A percentile compares a stretch with the other conserved stretches of the same genome.
These are phyloP conservation scores for Chaetops frenatus DNA, from an alignment of 2,113 vertebrate genomes.

Conservation along the genomic window DNA sequence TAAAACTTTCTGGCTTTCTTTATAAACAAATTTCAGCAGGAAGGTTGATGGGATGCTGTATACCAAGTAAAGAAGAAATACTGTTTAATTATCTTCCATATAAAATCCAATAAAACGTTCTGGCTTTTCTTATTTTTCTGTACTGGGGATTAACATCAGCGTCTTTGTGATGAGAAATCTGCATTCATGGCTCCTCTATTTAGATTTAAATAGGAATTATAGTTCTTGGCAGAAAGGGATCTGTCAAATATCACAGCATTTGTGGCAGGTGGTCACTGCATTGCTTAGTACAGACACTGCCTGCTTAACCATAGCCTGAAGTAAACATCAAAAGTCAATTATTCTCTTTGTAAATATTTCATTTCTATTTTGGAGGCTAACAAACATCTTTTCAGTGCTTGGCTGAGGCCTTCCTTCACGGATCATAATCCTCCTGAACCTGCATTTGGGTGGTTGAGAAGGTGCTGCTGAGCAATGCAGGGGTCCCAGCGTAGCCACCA, in stretches of 20 bases:
- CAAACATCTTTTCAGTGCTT: conserved; percentile 22
- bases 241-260: conserved; percentile 58
- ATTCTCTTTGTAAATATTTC: conserved; percentile 62
- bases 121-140: conserved; percentile 63
- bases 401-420: neutral
- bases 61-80: conserved; percentile 63
- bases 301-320: conserved; percentile 57
- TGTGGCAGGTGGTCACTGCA: conserved; percentile 65
- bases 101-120: conserved; percentile 65
- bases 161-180: conserved; percentile 62
- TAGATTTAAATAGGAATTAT: conserved; percentile 68
- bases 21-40: conserved; percentile 54
- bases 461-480: neutral
- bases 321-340: conserved; percentile 62
- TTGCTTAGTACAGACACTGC: conserved; percentile 38
- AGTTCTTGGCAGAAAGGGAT: conserved; percentile 61
- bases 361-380: conserved; percentile 46
- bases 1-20: conserved; percentile 46
- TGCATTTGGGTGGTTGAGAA: neutral
- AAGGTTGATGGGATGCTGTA: conserved; percentile 44
- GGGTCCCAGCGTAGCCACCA: neutral
- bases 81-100: conserved; percentile 66
- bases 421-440: conserved; percentile 18
- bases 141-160: conserved; percentile 58
- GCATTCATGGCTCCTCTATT: conserved; percentile 59